phyloP scores from a whole-genome alignment of 2,888 invertebrate species.

The Antitype chi region DNA sequence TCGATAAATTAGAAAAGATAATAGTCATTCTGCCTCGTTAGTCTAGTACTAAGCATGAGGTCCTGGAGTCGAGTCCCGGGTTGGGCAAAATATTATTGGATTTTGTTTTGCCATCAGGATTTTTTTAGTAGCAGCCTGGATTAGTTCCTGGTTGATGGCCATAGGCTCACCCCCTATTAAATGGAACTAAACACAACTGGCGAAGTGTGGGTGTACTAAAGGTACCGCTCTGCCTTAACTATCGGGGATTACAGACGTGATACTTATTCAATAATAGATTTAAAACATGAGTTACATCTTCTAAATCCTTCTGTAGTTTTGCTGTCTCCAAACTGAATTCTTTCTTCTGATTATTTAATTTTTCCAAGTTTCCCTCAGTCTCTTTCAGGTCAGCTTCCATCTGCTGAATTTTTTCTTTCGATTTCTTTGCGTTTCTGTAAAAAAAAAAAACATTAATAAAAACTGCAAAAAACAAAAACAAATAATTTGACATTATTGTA shows the following conservation, averaged over 20 bases:
- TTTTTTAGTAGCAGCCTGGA: not conserved
- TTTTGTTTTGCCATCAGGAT: too few relatives aligned
- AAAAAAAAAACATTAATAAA: not conserved
- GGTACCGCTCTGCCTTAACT: not conserved
- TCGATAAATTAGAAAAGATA: not conserved
- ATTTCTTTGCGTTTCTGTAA: conserved; percentile 93
- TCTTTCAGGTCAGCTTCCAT: conserved; percentile 93
- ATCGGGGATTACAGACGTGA: not conserved
- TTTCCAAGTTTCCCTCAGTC: conserved; percentile 92
- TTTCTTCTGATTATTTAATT: conserved; percentile 90
- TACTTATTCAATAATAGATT: not conserved
- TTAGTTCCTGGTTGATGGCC: too few relatives aligned
- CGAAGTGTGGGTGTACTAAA: not conserved
- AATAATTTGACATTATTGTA: too few relatives aligned
- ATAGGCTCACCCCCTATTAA: not conserved
- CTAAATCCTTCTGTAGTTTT: conserved; percentile 88
- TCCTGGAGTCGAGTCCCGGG: not conserved
- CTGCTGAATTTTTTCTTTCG: conserved; percentile 93
- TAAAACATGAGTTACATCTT: conserved; percentile 80
- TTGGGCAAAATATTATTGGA: not conserved
- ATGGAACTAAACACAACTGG: too few relatives aligned
- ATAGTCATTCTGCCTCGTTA: not conserved
- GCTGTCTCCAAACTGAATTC: conserved; percentile 90
- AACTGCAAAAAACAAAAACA: not conserved
- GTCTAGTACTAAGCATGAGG: not conserved